phyloP scores from a whole-genome alignment of 2,888 invertebrate genomes.

The Teleogryllus oceanicus region DNA sequence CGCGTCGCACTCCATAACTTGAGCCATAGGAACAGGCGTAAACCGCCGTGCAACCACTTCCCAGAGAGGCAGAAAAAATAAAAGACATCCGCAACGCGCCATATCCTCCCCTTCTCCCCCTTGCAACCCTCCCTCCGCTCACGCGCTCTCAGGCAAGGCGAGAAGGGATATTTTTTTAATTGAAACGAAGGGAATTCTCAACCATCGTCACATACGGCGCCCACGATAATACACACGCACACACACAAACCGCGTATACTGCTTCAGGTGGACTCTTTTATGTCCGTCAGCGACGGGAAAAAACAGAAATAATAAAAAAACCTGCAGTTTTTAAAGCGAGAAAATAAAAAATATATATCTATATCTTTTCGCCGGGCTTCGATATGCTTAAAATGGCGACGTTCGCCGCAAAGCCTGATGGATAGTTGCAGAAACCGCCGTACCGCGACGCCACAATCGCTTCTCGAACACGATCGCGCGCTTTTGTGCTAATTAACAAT shows the following conservation, averaged over 20 bases:
- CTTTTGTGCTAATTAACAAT: slow-evolving; percentile 18
- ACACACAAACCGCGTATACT: too few species aligned
- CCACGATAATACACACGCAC: too few species aligned
- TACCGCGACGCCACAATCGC: not conserved
- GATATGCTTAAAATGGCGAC: slow-evolving; percentile 7
- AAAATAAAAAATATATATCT: slow-evolving; percentile 2
- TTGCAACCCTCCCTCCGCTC: not conserved
- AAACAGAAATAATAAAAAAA: not conserved
- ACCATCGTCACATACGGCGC: not conserved
- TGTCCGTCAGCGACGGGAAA: not conserved
- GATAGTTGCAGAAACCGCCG: not conserved
- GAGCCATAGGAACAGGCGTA: too few species aligned
- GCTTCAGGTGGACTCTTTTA: too few species aligned
- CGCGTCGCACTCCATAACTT: too few species aligned
- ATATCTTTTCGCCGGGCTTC: not conserved
- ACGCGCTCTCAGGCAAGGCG: not conserved
- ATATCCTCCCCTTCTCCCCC: not conserved
- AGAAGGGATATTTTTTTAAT: not conserved
- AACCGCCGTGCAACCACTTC: too few species aligned
- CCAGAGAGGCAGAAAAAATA: not conserved
- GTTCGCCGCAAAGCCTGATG: not conserved
- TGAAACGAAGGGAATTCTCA: not conserved
- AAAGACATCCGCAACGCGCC: not conserved
- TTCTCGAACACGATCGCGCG: not conserved
- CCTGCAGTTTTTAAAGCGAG: not conserved